Base-by-base conservation (phyloP, 2,888 invertebrate genomes). In the Drosophila algonquin region DNA sequence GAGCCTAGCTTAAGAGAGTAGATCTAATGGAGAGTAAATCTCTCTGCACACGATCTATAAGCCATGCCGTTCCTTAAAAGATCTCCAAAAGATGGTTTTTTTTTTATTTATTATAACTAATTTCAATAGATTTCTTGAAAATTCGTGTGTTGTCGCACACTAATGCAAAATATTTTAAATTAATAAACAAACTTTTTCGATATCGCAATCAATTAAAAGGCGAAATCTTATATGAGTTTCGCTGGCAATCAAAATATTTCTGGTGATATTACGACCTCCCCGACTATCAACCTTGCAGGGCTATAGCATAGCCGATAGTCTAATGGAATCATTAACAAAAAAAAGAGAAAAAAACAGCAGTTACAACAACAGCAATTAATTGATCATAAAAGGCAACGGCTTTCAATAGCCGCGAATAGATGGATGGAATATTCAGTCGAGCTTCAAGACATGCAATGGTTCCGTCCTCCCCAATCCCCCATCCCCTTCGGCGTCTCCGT, bases 371-470 rank as follows among this genome's bases (percentile, higher is more conserved):
- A 50, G 67, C 52, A 63, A 52, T 63, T 79, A 76, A 80, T 83
- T 76, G 70, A 78, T 75, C 75, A 74, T 72, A 60, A 72, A 71
- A 71, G 74, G 61, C 73, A 75, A 75, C 81, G 86, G 80, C 76
- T 63, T 68, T 76, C 73, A 68, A 74, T 53, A 78, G 61, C 67
- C 60, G 53, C 56, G 57, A 44, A 51, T 55, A 60, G 56, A 58
- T 40, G 40, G 40, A 79, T 81, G 81, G 75, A 67, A 76, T 80
- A 80, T 64, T 75, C 83, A 82, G 83, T 83, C 83, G 80, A 85
- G 83, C 83, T 75, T 69, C 85, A 83, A 83, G 75, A 85, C 83
- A 87, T 75, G 87, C 83, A 84, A 84, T 57, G 47, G 76, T 48
- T 54, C 35, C 10, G 10, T 18, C 44, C 21, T 18, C 44, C 21